phyloP scores from a whole-genome alignment of 2,797 vertebrate species.

The Numenius phaeopus region DNA sequence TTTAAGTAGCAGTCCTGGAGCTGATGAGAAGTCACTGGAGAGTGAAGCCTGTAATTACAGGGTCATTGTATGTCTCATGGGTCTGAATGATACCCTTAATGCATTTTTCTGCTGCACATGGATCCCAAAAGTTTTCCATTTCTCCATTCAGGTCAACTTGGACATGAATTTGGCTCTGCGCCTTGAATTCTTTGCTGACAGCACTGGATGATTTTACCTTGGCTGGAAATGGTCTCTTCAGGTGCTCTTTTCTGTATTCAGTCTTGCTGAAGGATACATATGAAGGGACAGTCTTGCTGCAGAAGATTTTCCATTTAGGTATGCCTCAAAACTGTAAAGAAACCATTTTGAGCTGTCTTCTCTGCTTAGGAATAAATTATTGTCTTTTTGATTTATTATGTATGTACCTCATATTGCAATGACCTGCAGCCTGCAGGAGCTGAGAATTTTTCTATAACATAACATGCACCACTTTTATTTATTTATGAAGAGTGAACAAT shows the following conservation, averaged over 20 bases:
- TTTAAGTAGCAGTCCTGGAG: neutral
- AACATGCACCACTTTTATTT: neutral
- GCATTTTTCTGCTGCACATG: constrained; percentile 10
- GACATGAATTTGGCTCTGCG: neutral
- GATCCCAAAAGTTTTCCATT: constrained; percentile 31
- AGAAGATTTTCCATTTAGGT: constrained; percentile 15
- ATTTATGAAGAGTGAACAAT: neutral
- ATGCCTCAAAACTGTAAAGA: constrained; percentile 2
- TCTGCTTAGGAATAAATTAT: constrained; percentile 42
- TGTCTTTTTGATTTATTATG: constrained; percentile 51
- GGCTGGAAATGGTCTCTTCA: neutral
- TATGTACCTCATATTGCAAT: neutral
- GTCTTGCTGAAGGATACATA: neutral
- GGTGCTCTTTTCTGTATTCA: neutral
- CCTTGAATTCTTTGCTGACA: neutral
- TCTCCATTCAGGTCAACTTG: neutral
- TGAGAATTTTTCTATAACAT: neutral
- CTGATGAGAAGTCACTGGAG: constrained; percentile 61
- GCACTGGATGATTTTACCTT: neutral
- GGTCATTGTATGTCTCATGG: constrained; percentile 43
- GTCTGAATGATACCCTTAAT: constrained; percentile 19
- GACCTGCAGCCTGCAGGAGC: constrained; percentile 24
- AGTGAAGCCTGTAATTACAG: constrained; percentile 59
- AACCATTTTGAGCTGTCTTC: constrained; percentile 14
- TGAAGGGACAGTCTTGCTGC: neutral